Percentiles rank a stretch among this genome's conserved stretches.
Evolutionary conservation across 1,140 invertebrate genomes (phyloP).

Genomic region (Zaprionus davidi): DNA sequence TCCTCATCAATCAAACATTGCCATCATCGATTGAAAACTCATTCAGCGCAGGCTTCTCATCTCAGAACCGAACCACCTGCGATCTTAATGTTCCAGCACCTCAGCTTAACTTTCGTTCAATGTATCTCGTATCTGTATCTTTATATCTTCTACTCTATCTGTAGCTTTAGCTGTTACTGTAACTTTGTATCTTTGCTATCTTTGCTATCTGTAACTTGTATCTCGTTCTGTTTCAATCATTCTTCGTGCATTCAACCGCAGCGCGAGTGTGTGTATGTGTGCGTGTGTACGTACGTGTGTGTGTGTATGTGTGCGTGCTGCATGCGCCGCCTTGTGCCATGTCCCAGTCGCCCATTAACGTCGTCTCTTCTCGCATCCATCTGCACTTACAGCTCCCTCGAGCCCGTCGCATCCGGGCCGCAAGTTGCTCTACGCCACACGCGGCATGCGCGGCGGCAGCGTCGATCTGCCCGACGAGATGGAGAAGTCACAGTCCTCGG

Average conservation of each 20-base stretch:
- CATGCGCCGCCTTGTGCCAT: conserved; percentile 18
- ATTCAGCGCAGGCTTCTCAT: conserved; percentile 19
- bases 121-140: conserved; percentile 26
- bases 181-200: conserved; percentile 28
- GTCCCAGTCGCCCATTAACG: conserved; percentile 35
- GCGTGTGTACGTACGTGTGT: conserved; percentile 3
- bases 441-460: conserved; percentile 94
- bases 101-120: conserved; percentile 5
- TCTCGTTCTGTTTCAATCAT: conserved; percentile 48
- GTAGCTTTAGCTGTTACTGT: conserved; percentile 23
- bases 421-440: conserved; percentile 89
- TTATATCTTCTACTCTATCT: conserved; percentile 13
- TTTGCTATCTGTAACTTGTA: conserved; percentile 17
- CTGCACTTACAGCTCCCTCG: conserved; percentile 90
- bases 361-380: conserved; percentile 44
- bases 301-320: conserved; percentile 21
- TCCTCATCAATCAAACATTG: neutral
- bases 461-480: conserved; percentile 96
- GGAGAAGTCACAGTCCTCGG: conserved; percentile 95
- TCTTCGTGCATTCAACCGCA: conserved; percentile 44
- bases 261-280: conserved; percentile 10
- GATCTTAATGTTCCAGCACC: neutral
- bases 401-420: conserved; percentile 92
- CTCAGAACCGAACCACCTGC: neutral
- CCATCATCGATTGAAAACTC: conserved; percentile 1